Evolutionary conservation across 2,797 vertebrate genomes (phyloP).

Genomic region (Arnoldichthys spilopterus): DNA sequence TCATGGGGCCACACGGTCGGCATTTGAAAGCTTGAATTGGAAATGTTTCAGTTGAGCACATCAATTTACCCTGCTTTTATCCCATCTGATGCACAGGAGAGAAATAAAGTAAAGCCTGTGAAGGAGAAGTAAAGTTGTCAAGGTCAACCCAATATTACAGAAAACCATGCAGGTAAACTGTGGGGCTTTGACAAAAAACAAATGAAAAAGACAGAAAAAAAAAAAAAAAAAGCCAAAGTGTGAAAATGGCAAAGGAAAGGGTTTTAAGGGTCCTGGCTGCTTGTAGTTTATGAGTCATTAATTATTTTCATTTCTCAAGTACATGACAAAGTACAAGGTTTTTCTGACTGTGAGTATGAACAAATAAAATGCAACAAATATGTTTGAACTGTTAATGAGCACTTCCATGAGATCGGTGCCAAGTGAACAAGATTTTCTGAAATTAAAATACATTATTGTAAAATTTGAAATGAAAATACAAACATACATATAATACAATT

Average conservation of each 20-base stretch:
- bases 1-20: slow-evolving; percentile 1
- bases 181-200: neutral
- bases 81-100: slow-evolving; percentile 6
- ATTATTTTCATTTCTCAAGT: no score
- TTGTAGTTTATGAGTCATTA: no score
- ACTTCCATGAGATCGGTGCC: no score
- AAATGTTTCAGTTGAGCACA: slow-evolving; percentile 22
- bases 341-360: no score
- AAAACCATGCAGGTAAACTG: neutral
- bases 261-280: no score
- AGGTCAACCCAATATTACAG: neutral
- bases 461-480: no score
- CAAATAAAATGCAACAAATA: no score
- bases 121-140: neutral
- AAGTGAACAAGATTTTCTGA: no score
- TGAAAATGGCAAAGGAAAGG: neutral
- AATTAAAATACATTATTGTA: no score
- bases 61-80: slow-evolving; percentile 6
- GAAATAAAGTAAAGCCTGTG: neutral
- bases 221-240: neutral
- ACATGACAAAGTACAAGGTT: no score
- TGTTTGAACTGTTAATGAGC: no score
- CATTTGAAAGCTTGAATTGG: slow-evolving; percentile 39
- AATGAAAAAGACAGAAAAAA: neutral
- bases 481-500: no score